Evolutionary conservation across 2,113 vertebrate genomes (phyloP).

Genomic region (Laticauda laticaudata): DNA sequence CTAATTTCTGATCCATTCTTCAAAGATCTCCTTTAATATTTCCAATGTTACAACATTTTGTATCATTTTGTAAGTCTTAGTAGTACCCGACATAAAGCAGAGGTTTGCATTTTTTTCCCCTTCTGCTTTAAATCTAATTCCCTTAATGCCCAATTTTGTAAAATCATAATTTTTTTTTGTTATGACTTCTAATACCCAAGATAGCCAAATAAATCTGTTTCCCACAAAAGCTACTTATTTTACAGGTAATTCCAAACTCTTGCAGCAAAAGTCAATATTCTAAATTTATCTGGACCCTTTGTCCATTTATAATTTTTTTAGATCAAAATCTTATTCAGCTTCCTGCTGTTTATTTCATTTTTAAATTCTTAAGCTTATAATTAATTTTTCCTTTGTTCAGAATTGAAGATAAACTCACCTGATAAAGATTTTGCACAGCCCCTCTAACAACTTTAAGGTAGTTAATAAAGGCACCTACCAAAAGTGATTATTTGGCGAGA

Average conservation of each 20-base stretch:
- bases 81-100: not conserved
- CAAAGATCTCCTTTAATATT: not conserved
- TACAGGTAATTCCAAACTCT: not conserved
- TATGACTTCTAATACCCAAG: not conserved
- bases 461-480: not conserved
- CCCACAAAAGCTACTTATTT: not conserved
- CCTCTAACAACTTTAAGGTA: not conserved
- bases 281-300: not conserved
- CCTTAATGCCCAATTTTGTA: not conserved
- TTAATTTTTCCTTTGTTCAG: not conserved
- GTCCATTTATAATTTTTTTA: not conserved
- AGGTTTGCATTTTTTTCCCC: not conserved
- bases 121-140: not conserved
- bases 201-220: not conserved
- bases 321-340: not conserved
- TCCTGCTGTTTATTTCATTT: not conserved
- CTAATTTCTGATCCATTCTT: not conserved
- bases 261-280: not conserved
- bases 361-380: not conserved
- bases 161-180: not conserved
- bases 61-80: not conserved
- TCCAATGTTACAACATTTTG: not conserved
- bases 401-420: not conserved
- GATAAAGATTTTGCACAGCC: not conserved
- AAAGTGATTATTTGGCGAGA: not conserved